Evolutionary conservation across 2,113 vertebrate genomes (phyloP), one percentile per base, ranked within the genome.

Genomic region (Hiodon tergisus): DNA sequence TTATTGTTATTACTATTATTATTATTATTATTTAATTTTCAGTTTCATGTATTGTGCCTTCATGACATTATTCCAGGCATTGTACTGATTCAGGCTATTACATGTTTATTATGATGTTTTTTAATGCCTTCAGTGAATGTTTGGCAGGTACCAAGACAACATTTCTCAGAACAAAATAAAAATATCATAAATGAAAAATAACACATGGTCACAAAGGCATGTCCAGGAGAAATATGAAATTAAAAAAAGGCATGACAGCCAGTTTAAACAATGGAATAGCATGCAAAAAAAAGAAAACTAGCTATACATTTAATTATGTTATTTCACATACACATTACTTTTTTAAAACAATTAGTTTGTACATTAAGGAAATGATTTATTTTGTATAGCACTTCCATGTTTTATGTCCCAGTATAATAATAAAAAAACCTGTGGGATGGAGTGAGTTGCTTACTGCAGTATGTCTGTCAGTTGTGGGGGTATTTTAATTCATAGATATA

Each of bases 401-500:
- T 89, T 94, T 88, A 83, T 88, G 95, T 94, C 92, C 93, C 92
- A 91, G 60, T 94, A 95, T 90, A 91, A 91, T 91, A 85, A 46
- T 10, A 13, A 75, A 75, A 69, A 79, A 79, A 85, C 72, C 79
- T 85, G 75, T 92, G 92, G 91, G 92, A 86, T 93, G 93, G 92
- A 93, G 91, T 97, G 92, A 92, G 93, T 95, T 96, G 93, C 95
- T 96, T 97, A 92, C 90, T 88, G 92, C 93, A 93, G 93, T 97
- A 94, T 91, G 94, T 97, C 92, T 89, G 95, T 96, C 89, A 90
- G 93, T 96, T 92, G 95, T 98, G 93, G 92, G 94, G 92, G 91
- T 96, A 93, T 98, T 96, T 93, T 92, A 93, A 92, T 94, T 92
- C 94, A 93, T 94, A 94, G 92, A 94, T 98, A 98, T 95, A 94